These are phyloP conservation scores for Schizaphis graminum DNA, from an alignment of 2,888 invertebrate genomes.

Conservation along the genomic window DNA sequence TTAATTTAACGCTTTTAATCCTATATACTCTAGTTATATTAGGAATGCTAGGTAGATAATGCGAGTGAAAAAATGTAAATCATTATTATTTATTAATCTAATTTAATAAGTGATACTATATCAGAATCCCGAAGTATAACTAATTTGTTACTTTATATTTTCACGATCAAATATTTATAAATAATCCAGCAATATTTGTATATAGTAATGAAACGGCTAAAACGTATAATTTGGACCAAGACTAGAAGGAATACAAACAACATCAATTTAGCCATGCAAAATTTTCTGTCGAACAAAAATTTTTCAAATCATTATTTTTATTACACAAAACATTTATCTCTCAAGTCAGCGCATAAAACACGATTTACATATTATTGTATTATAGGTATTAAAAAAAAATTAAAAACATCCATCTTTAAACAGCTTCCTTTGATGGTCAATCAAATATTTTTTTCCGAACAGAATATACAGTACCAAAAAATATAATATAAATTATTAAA, in stretches of 20 bases:
- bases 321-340: not conserved
- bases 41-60: not conserved
- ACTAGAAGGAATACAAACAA: not conserved
- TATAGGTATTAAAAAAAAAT: not conserved
- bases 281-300: not conserved
- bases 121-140: not conserved
- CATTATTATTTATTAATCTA: not conserved
- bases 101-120: not conserved
- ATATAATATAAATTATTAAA: not conserved
- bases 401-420: not conserved
- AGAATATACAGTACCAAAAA: not conserved
- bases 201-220: not conserved
- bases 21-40: not conserved
- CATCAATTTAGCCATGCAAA: not conserved
- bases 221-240: not conserved
- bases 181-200: not conserved
- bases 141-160: not conserved
- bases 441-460: not conserved
- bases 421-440: not conserved
- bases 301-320: not conserved
- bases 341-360: not conserved
- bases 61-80: not conserved
- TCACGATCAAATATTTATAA: not conserved
- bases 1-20: not conserved
- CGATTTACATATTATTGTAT: not conserved